A percentile compares a stretch with the other conserved stretches of the same genome.
Evolutionary conservation across 2,888 invertebrate species (phyloP).

Genomic region (Lasioglossum malachurum): DNA sequence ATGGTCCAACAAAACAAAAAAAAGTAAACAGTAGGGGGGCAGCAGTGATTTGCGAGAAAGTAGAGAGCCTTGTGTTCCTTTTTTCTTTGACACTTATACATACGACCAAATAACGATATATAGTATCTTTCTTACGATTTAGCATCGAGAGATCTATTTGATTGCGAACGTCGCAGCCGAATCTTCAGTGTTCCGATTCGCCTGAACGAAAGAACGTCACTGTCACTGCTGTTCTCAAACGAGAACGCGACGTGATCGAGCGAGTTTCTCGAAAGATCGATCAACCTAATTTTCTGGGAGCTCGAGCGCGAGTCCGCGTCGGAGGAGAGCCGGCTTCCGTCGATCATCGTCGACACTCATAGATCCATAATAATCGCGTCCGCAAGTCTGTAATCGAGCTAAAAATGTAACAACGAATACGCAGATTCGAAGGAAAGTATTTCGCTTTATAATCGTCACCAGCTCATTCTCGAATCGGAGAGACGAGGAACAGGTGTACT

Average conservation of each 20-base stretch:
- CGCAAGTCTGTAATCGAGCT: conserved; percentile 14
- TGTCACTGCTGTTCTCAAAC: conserved; percentile 37
- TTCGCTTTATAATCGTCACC: conserved; percentile 6
- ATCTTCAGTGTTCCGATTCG: not conserved
- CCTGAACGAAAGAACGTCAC: conserved; percentile 2
- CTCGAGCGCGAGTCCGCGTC: not conserved
- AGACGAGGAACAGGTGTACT: not conserved
- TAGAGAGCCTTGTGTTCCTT: conserved; percentile 3
- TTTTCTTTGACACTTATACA: not conserved
- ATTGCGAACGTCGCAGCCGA: not conserved
- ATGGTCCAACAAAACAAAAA: conserved; percentile 14
- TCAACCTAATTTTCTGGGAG: not conserved
- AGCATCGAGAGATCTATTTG: not conserved
- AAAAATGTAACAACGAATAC: conserved; percentile 17
- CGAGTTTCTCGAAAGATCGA: not conserved
- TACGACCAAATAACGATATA: not conserved
- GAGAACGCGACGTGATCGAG: conserved; percentile 18
- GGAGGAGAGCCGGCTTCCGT: not conserved
- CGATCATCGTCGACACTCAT: not conserved
- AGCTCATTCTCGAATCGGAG: not conserved
- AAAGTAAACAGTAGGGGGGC: conserved; percentile 4
- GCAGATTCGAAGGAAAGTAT: conserved; percentile 4
- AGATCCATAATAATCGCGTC: conserved; percentile 13
- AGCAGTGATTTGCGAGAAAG: conserved; percentile 35
- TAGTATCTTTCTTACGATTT: conserved; percentile 8